Conservation (phyloP, 2,113 vertebrate genomes). For the Gallinago media region DNA sequence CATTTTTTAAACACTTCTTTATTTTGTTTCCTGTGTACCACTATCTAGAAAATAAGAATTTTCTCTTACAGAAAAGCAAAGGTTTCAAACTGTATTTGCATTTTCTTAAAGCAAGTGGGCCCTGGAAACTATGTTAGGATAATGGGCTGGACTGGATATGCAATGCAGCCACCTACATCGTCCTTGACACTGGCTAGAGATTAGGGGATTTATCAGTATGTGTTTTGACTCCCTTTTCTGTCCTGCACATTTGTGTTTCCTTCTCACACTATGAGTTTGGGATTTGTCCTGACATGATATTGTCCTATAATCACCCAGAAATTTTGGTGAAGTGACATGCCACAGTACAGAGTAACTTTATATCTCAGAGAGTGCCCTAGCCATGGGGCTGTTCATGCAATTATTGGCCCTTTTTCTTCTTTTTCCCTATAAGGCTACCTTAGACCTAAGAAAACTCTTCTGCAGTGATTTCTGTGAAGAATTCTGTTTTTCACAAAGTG, state of each 20-base stretch:
- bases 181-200: neutral
- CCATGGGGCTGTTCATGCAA: neutral
- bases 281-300: neutral
- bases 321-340: neutral
- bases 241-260: neutral
- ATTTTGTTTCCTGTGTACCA: neutral
- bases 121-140: neutral
- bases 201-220: neutral
- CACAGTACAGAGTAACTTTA: neutral
- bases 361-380: neutral
- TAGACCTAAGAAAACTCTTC: neutral
- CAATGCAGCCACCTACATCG: neutral
- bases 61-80: neutral
- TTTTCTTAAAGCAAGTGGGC: neutral
- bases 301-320: neutral
- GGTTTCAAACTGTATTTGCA: neutral
- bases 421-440: neutral
- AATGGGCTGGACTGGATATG: neutral
- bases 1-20: neutral
- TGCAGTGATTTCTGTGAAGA: neutral
- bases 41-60: neutral
- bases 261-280: neutral
- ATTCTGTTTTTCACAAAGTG: neutral
- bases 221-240: neutral
- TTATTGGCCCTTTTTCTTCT: neutral